phyloP scores from a whole-genome alignment of 2,888 invertebrate genomes.

The Sinhomidia bicolor region DNA sequence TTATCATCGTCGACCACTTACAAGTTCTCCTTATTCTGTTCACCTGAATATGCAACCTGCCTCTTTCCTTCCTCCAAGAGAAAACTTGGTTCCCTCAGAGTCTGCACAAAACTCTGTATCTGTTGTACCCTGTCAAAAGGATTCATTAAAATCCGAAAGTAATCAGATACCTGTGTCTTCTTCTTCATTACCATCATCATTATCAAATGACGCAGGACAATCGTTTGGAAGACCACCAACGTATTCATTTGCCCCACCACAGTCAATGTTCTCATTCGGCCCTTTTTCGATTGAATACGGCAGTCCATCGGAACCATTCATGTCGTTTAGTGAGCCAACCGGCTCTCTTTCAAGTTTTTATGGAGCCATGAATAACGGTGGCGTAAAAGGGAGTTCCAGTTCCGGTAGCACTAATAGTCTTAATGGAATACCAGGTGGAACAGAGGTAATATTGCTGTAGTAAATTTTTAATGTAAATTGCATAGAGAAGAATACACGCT shows the following conservation, averaged over 20 bases:
- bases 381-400: not conserved
- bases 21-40: constrained; percentile 33
- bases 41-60: constrained; percentile 48
- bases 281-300: constrained; percentile 74
- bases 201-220: not conserved
- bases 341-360: constrained; percentile 61
- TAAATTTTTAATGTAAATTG: constrained; percentile 25
- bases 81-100: constrained; percentile 74
- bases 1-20: constrained; percentile 52
- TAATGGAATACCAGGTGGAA: constrained; percentile 2
- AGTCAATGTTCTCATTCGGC: constrained; percentile 54
- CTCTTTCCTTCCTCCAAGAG: constrained; percentile 68
- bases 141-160: constrained; percentile 67
- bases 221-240: constrained; percentile 14
- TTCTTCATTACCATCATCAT: too few species aligned
- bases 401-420: not conserved
- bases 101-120: constrained; percentile 81
- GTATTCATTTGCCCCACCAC: constrained; percentile 23
- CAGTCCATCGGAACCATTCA: constrained; percentile 70
- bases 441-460: not conserved
- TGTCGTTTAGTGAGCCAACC: constrained; percentile 71
- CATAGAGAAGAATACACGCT: not conserved
- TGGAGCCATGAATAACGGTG: constrained; percentile 32
- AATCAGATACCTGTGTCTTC: constrained; percentile 16
- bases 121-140: constrained; percentile 57